Evolutionary conservation across 2,113 vertebrate genomes (phyloP).

Genomic region (Rhea pennata): DNA sequence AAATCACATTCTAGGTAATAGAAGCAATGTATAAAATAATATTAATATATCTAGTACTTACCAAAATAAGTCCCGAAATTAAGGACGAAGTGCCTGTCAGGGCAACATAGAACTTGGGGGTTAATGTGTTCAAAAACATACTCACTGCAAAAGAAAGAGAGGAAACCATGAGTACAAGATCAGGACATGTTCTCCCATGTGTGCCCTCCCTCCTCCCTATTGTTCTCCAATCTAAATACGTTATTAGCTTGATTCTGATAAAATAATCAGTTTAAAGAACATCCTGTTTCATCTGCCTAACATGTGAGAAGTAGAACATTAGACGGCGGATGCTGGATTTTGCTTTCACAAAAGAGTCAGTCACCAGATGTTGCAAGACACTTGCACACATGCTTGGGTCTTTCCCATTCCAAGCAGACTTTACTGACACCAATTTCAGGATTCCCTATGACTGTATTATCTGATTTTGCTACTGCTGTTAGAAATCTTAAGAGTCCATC

Average conservation of each 20-base stretch:
- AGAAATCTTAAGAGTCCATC: neutral
- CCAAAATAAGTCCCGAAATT: slow-evolving; percentile 99
- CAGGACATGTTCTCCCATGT: slow-evolving; percentile 1
- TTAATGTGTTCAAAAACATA: slow-evolving; percentile 99
- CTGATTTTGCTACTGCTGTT: neutral
- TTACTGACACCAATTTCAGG: neutral
- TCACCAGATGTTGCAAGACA: neutral
- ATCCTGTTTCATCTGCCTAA: neutral
- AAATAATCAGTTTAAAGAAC: neutral
- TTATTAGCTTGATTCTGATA: neutral
- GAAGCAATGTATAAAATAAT: neutral
- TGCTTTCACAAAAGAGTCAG: neutral
- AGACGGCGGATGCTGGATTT: neutral
- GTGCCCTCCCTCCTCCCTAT: neutral
- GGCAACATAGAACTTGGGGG: slow-evolving; percentile 99
- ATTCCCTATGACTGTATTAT: neutral
- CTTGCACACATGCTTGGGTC: neutral
- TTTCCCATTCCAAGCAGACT: neutral
- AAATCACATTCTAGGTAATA: neutral
- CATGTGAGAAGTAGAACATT: neutral
- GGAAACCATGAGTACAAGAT: slow-evolving; percentile 63
- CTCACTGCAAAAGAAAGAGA: slow-evolving; percentile 86
- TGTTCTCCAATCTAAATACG: neutral
- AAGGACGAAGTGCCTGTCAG: slow-evolving; percentile 97
- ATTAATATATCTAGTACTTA: slow-evolving; percentile 79